Evolutionary conservation across 2,888 invertebrate genomes (phyloP), one percentile per base, ranked within the genome.

Genomic region (Nemotelus pantherinus): DNA sequence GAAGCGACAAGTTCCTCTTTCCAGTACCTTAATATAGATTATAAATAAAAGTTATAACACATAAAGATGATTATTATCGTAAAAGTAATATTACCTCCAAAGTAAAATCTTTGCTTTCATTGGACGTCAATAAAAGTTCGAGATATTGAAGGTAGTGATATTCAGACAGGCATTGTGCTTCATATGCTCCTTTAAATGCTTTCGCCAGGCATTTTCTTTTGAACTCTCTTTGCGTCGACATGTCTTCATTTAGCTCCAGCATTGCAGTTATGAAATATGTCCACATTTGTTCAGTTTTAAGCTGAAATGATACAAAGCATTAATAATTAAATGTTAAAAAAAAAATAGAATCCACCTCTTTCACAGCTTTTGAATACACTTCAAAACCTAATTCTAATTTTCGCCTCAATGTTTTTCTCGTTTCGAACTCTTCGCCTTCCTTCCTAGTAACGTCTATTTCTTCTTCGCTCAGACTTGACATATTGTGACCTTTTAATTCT

Each of bases 181-280:
- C 84, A 81, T 89, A 88, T 0, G 88, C 90, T 65, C 87, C 88
- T n/a, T 86, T 82, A 25, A 91, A 85, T 2, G 90, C 89, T 64
- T 83, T 85, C 64, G 87, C 88, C 65, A 91, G 82, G 44, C 89
- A 84, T 78, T 89, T 89, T 45, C 86, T 87, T 81, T 89, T 90
- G 10, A 88, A 87, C 57, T 86, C 86, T 2, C 88, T 87, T 47
- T 89, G 85, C 1, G 85, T 84, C 2, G 84, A 84, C 10, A 84
- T 81, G 77, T 90, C 89, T 44, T 87, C 86, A 83, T 89, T 89
- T 0, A 91, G 84, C 80, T 90, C 88, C 45, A 90, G 80, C 84
- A 92, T 86, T 44, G 89, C 89, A 79, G 91, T 89, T 72, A 92
- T 85, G 80, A 90, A 91, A 2, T 88, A 81, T 0, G 87, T 86